Conservation (phyloP, 1,140 invertebrate species). For the Trypoxylus dichotomus region DNA sequence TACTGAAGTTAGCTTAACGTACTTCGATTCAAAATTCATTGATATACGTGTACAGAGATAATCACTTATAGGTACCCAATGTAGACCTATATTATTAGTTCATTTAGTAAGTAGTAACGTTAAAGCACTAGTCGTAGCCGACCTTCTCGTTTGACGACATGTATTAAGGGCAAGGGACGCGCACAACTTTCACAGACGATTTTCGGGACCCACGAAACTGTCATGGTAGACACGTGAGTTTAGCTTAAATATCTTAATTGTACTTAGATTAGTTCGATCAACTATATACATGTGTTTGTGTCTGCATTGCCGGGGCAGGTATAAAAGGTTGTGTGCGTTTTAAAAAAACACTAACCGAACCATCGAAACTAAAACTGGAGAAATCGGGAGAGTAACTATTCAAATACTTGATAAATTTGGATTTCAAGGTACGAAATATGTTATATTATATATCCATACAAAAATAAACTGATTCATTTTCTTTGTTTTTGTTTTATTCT, state of each 20-base stretch:
- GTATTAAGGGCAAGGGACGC: neutral
- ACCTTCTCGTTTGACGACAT: neutral
- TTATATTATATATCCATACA: slow-evolving; percentile 33
- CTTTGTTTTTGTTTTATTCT: neutral
- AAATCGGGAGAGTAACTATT: neutral
- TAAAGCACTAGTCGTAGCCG: slow-evolving; percentile 14
- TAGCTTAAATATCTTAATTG: slow-evolving; percentile 40
- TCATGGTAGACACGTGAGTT: neutral
- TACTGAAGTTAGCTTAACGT: too few relatives aligned
- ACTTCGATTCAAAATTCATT: too few relatives aligned
- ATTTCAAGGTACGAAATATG: slow-evolving; percentile 42
- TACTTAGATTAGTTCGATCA: slow-evolving; percentile 50
- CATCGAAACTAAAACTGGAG: neutral
- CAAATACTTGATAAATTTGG: slow-evolving; percentile 36
- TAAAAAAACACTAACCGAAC: slow-evolving; percentile 30
- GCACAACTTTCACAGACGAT: neutral
- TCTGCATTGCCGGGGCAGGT: slow-evolving; percentile 43
- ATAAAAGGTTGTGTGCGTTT: slow-evolving; percentile 45
- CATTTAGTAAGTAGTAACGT: neutral
- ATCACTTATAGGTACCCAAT: neutral
- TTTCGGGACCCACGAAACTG: neutral
- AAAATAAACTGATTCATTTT: slow-evolving; percentile 46
- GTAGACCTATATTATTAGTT: neutral
- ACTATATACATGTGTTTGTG: slow-evolving; percentile 49
- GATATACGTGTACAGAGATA: too few relatives aligned